Conservation (phyloP, 2,888 invertebrate genomes). For the Criorhina ranunculi region DNA sequence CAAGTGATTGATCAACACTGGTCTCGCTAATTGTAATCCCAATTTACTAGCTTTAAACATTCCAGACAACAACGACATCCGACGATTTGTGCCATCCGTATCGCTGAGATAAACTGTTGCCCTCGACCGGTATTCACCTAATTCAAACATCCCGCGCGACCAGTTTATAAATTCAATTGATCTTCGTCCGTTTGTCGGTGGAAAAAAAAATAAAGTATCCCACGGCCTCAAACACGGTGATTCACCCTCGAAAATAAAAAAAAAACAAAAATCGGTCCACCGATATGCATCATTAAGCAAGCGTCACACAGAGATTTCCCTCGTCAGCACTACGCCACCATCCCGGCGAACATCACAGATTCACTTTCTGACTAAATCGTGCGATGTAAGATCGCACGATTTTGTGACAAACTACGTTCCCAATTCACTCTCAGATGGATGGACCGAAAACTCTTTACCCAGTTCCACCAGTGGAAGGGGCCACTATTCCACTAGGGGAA, state of each 20-base stretch:
- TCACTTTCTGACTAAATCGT: slow-evolving; percentile 44
- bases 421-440: background rate
- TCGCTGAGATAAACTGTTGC: background rate
- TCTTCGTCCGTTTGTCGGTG: slow-evolving; percentile 2
- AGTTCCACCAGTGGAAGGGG: background rate
- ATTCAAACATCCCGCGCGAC: background rate
- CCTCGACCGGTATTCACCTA: slow-evolving; percentile 18
- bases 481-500: background rate
- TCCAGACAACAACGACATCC: slow-evolving; percentile 6
- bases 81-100: background rate
- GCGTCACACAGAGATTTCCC: slow-evolving; percentile 39
- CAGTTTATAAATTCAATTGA: slow-evolving; percentile 11
- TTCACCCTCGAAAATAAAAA: background rate
- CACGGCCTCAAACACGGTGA: background rate
- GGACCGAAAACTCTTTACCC: slow-evolving; percentile 1
- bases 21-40: background rate
- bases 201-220: slow-evolving; percentile 3
- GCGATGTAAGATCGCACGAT: slow-evolving; percentile 48
- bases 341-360: slow-evolving; percentile 32
- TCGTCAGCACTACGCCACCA: background rate
- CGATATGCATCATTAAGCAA: slow-evolving; percentile 51
- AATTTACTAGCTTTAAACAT: background rate
- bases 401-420: slow-evolving; percentile 37
- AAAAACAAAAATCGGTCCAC: background rate
- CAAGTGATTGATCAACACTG: background rate